Percentiles rank a stretch among this genome's conserved stretches.
Conservation (phyloP, 2,888 invertebrate genomes). For the Charanyca ferruginea region DNA sequence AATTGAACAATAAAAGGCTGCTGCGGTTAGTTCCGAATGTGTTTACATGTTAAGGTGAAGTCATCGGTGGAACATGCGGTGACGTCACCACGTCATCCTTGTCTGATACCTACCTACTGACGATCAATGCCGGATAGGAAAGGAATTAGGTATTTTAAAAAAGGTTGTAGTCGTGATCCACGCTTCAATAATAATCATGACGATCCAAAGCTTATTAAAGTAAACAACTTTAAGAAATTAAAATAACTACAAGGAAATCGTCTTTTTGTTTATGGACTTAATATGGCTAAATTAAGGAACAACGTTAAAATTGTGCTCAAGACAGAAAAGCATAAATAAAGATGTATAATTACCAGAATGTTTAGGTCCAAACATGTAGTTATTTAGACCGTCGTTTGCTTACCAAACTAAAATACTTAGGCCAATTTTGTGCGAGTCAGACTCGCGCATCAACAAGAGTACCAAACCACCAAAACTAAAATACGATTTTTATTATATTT, state of each 20-base stretch:
- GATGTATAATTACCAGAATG: no score
- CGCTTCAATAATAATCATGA: background rate
- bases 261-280: background rate
- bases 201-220: background rate
- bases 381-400: no score
- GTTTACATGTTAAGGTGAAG: constrained; percentile 71
- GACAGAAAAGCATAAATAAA: no score
- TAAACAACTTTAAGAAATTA: background rate
- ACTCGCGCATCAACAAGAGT: no score
- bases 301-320: background rate
- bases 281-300: background rate
- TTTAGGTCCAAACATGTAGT: no score
- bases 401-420: no score
- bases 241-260: background rate
- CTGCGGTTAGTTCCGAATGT: constrained; percentile 39
- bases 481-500: no score
- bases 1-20: constrained; percentile 45
- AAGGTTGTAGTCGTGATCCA: background rate
- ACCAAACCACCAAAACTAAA: no score
- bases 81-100: constrained; percentile 67
- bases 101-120: constrained; percentile 54
- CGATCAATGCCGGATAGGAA: constrained; percentile 7
- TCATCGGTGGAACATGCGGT: constrained; percentile 68
- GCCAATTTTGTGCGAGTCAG: no score
- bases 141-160: background rate